Evolutionary conservation across 2,888 invertebrate species (phyloP).

Genomic region (Pimpla rufipes): DNA sequence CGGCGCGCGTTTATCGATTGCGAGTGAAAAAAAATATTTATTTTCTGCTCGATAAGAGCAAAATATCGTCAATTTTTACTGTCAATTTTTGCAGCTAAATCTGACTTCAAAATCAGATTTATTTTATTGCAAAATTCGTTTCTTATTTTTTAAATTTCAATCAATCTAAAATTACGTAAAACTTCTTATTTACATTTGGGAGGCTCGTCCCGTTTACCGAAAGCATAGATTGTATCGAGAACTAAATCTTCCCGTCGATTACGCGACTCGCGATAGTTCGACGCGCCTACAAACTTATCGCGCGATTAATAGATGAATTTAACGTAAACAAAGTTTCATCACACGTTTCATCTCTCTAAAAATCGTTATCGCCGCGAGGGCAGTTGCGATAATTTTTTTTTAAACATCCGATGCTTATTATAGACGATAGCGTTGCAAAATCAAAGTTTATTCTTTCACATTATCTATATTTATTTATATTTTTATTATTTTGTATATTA

Average conservation of each 20-base stretch:
- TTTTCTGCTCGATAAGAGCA: background rate
- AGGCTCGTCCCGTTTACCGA: background rate
- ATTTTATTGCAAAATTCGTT: no score
- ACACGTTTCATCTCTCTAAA: background rate
- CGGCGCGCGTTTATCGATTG: background rate
- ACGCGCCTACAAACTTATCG: background rate
- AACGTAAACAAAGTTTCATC: slow-evolving; percentile 2
- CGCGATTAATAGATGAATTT: background rate
- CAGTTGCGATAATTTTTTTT: background rate
- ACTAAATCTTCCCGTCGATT: background rate
- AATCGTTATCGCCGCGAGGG: background rate
- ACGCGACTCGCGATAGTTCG: background rate
- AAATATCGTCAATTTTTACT: no score
- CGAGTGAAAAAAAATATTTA: background rate
- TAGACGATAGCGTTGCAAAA: background rate
- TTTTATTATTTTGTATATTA: no score
- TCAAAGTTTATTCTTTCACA: background rate
- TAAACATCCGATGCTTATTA: background rate
- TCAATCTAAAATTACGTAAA: background rate
- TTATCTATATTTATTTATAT: no score
- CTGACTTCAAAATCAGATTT: no score
- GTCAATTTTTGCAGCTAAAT: no score
- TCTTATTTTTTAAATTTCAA: no score
- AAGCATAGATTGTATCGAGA: background rate
- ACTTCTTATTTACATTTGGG: background rate